These are phyloP conservation scores for Rotaria magnacalcarata DNA, from an alignment of 2,888 invertebrate genomes.

Conservation along the genomic window DNA sequence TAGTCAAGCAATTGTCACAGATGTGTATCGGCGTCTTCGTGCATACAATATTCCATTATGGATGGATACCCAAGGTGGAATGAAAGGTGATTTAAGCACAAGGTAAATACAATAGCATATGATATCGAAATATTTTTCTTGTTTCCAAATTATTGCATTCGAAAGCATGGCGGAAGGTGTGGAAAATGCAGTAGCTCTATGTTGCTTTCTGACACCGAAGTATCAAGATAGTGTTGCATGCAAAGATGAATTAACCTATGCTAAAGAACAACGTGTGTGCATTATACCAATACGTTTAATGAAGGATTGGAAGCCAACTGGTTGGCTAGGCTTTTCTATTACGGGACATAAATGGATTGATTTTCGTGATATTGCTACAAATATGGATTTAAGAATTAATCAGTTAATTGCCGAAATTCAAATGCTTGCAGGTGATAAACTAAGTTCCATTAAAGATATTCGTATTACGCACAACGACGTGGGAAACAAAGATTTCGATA, in stretches of 20 bases:
- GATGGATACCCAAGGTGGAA: conserved; percentile 4
- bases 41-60: background rate
- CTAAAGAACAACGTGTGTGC: background rate
- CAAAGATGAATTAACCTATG: conserved; percentile 22
- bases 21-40: background rate
- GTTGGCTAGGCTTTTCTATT: background rate
- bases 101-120: background rate
- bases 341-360: background rate
- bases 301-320: background rate
- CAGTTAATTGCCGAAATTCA: background rate
- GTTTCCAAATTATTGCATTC: background rate
- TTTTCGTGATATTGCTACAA: background rate
- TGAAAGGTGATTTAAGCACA: background rate
- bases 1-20: background rate
- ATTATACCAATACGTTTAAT: conserved; percentile 5
- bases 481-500: background rate
- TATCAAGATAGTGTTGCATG: conserved; percentile 29
- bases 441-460: background rate
- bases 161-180: background rate
- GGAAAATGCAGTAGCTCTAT: background rate
- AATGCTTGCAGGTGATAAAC: background rate
- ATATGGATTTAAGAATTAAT: background rate
- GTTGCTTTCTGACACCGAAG: background rate
- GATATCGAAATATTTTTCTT: too few relatives aligned
- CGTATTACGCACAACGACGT: too few relatives aligned